These are phyloP conservation scores for Eilema depressum DNA, from an alignment of 2,888 invertebrate genomes.

Conservation along the genomic window DNA sequence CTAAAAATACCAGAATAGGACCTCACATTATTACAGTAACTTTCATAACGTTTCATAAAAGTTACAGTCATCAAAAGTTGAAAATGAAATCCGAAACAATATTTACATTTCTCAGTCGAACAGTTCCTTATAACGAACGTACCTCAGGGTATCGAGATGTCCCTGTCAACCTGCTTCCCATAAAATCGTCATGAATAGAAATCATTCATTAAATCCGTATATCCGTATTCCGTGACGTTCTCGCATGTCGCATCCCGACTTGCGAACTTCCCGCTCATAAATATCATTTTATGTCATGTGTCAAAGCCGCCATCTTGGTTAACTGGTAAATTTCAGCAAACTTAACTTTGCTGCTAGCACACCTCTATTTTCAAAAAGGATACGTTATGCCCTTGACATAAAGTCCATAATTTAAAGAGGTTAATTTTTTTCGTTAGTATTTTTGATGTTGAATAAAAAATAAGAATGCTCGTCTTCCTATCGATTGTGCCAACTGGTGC, in stretches of 20 bases:
- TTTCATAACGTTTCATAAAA: too few species aligned
- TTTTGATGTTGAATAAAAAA: conserved; percentile 67
- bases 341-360: conserved; percentile 55
- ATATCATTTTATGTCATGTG: conserved; percentile 84
- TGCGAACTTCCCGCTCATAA: conserved; percentile 83
- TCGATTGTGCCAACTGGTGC: conserved; percentile 86
- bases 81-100: conserved; percentile 22
- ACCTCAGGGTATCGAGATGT: conserved; percentile 46
- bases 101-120: conserved; percentile 14
- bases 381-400: conserved; percentile 66
- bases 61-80: background rate
- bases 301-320: conserved; percentile 80
- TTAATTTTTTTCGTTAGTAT: conserved; percentile 49
- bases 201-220: conserved; percentile 74
- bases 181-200: conserved; percentile 82
- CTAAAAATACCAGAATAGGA: too few species aligned
- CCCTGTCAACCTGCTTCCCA: conserved; percentile 58
- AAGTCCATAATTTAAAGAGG: conserved; percentile 61
- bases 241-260: conserved; percentile 81
- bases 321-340: conserved; percentile 67
- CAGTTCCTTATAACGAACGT: conserved; percentile 34
- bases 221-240: conserved; percentile 81
- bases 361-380: conserved; percentile 53
- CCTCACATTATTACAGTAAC: too few species aligned
- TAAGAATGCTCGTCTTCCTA: conserved; percentile 73